Conservation (phyloP, 2,797 vertebrate genomes). For the Gymnothorax javanicus region DNA sequence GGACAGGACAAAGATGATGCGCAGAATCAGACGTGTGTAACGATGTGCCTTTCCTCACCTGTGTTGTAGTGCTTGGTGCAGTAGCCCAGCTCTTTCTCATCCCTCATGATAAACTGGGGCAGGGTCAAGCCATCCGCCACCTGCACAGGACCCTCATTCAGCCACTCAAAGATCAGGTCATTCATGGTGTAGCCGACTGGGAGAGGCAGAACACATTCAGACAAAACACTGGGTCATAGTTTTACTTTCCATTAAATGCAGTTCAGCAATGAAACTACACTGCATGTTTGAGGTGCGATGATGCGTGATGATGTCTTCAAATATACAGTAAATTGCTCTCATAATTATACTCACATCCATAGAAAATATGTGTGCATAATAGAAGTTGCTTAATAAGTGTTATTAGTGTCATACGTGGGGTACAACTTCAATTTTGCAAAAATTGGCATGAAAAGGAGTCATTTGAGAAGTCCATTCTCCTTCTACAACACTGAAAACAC, state of each 20-base stretch:
- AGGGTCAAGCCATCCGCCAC: constrained; percentile 94
- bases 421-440: no score
- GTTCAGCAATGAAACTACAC: background rate
- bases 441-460: no score
- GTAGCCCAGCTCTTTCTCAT: constrained; percentile 95
- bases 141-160: constrained; percentile 90
- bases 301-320: background rate
- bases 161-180: constrained; percentile 96
- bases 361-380: no score
- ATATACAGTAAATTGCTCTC: no score
- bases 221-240: background rate
- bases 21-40: no score
- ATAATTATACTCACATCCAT: no score
- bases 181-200: constrained; percentile 99
- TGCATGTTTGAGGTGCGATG: background rate
- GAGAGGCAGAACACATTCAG: constrained; percentile 30
- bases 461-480: no score
- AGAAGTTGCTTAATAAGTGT: no score
- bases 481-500: no score
- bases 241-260: background rate
- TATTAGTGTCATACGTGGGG: no score
- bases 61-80: constrained; percentile 99
- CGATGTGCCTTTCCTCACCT: constrained; percentile 66
- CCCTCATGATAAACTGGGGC: constrained; percentile 96
- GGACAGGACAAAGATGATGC: background rate